phyloP scores from a whole-genome alignment of 2,797 vertebrate species.

The Coregonus sp. region DNA sequence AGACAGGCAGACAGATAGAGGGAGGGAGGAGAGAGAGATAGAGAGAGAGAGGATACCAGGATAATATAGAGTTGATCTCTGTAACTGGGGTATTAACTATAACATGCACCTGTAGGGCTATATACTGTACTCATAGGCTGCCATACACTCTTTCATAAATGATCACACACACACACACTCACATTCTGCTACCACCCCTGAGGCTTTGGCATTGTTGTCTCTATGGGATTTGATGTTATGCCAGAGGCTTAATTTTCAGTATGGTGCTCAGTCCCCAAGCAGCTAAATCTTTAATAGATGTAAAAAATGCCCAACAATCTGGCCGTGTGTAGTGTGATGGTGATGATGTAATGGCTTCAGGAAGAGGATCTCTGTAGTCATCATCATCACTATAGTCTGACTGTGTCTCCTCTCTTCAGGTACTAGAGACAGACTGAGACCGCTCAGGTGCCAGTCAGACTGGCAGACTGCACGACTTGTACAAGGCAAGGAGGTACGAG shows the following conservation, averaged over 20 bases:
- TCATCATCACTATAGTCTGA: not conserved
- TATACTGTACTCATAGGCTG: not conserved
- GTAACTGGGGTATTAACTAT: not conserved
- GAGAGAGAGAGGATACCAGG: not conserved
- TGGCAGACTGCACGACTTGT: too few relatives aligned
- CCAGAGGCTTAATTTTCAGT: constrained; percentile 11
- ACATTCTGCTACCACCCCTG: constrained; percentile 7
- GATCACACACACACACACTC: constrained; percentile 10
- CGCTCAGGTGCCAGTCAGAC: too few relatives aligned
- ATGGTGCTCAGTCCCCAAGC: not conserved
- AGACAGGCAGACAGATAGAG: not conserved
- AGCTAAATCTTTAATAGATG: constrained; percentile 18
- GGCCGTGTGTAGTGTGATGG: not conserved
- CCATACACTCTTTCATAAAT: constrained; percentile 3
- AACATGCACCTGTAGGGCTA: constrained; percentile 6
- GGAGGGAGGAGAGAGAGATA: not conserved
- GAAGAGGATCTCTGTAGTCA: not conserved
- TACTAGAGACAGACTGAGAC: too few relatives aligned
- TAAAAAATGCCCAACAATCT: constrained; percentile 21
- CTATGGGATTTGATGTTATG: constrained; percentile 28
- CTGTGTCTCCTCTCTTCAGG: not conserved
- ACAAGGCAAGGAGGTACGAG: too few relatives aligned
- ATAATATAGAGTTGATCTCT: constrained; percentile 8
- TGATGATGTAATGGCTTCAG: constrained; percentile 3
- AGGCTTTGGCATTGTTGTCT: not conserved